Evolutionary conservation across 2,113 vertebrate species (phyloP).

Genomic region (Seriola aureovittata): DNA sequence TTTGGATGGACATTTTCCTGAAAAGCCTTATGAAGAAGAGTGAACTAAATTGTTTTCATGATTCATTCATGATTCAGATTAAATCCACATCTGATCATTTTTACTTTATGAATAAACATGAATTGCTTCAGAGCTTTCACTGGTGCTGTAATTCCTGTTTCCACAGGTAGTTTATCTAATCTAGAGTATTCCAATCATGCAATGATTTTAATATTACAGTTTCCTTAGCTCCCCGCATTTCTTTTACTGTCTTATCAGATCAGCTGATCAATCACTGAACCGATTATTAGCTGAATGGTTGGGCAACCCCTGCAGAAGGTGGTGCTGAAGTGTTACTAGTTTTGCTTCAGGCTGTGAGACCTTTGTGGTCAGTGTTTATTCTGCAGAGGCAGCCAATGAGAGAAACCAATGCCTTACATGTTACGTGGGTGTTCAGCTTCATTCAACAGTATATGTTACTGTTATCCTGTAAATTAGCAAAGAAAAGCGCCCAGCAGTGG

Average conservation of each 20-base stretch:
- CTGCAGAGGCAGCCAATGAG: neutral
- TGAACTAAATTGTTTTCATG: neutral
- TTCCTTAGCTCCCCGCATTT: neutral
- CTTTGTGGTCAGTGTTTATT: neutral
- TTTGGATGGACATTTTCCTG: neutral
- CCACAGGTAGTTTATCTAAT: neutral
- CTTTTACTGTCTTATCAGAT: neutral
- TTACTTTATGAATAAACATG: conserved; percentile 10
- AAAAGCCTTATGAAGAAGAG: neutral
- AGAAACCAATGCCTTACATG: neutral
- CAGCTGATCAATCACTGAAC: neutral
- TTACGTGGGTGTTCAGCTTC: no score
- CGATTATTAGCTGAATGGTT: conserved; percentile 7
- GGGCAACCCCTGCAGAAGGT: neutral
- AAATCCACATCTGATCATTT: neutral
- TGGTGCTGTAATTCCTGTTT: neutral
- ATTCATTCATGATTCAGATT: conserved; percentile 18
- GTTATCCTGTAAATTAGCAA: neutral
- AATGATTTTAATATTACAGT: neutral
- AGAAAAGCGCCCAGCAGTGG: neutral
- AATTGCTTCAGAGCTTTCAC: neutral
- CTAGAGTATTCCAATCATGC: neutral
- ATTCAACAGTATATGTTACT: no score
- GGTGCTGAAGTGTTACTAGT: neutral
- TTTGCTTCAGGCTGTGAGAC: neutral